Conservation (phyloP, 1,140 invertebrate genomes). For the Hyles euphorbiae region DNA sequence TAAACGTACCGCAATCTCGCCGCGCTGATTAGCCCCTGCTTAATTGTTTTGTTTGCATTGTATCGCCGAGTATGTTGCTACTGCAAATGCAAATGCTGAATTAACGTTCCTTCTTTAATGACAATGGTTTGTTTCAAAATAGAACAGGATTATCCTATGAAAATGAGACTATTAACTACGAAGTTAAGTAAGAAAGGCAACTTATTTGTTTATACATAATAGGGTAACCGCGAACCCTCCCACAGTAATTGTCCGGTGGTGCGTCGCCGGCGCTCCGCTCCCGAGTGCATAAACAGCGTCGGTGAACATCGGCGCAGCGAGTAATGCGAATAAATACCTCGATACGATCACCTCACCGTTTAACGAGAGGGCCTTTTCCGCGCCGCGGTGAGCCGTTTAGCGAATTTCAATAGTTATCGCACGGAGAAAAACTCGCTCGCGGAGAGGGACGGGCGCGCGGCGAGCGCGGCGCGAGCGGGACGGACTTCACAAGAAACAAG, state of each 20-base stretch:
- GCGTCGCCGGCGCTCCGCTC: slow-evolving; percentile 26
- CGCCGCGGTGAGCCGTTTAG: slow-evolving; percentile 70
- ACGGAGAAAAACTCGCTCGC: slow-evolving; percentile 63
- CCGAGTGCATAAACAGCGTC: slow-evolving; percentile 56
- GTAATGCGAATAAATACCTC: slow-evolving; percentile 66
- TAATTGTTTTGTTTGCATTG: slow-evolving; percentile 4
- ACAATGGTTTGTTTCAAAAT: too few species aligned
- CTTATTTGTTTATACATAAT: slow-evolving; percentile 3
- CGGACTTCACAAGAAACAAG: slow-evolving; percentile 61
- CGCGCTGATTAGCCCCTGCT: slow-evolving; percentile 17
- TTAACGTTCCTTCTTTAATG: too few species aligned
- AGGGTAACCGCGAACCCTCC: slow-evolving; percentile 1
- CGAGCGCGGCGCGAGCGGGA: slow-evolving; percentile 45
- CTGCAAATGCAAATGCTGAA: too few species aligned
- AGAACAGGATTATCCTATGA: too few species aligned
- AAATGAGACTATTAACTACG: too few species aligned
- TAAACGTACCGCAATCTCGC: slow-evolving; percentile 33
- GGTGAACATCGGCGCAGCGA: slow-evolving; percentile 40
- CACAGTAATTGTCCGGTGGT: neutral
- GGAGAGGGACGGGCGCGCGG: slow-evolving; percentile 40
- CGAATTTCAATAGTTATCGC: slow-evolving; percentile 75
- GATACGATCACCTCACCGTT: slow-evolving; percentile 67
- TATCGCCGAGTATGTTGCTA: neutral
- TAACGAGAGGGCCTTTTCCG: slow-evolving; percentile 70
- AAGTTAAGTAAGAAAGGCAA: neutral